A percentile compares a stretch with the other conserved stretches of the same genome.
Conservation (phyloP, 2,797 vertebrate genomes). For the Centropyge bicolor region DNA sequence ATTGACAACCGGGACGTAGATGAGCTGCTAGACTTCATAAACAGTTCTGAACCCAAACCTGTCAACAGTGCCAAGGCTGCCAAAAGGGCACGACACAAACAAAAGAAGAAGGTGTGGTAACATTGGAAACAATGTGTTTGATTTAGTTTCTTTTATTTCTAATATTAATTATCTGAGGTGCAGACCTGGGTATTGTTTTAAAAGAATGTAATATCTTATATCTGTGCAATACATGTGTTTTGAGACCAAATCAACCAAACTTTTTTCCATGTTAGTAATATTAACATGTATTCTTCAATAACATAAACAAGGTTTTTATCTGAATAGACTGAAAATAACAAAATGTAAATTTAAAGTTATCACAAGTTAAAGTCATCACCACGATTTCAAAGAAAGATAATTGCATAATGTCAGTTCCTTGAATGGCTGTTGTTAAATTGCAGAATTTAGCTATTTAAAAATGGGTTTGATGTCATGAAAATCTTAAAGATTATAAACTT, state of each 20-base stretch:
- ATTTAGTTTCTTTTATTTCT: background rate
- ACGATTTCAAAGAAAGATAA: background rate
- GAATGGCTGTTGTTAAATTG: background rate
- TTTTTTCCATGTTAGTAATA: background rate
- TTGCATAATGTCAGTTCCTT: background rate
- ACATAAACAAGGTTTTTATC: background rate
- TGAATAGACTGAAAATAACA: background rate
- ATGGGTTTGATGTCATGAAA: background rate
- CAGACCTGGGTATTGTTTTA: background rate
- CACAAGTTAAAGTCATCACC: too few relatives aligned
- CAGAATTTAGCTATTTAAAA: background rate
- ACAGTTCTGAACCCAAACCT: slow-evolving; percentile 95
- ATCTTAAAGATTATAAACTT: background rate
- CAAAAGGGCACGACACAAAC: slow-evolving; percentile 97
- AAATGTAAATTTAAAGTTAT: background rate
- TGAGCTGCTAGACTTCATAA: slow-evolving; percentile 97
- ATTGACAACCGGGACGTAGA: slow-evolving; percentile 96
- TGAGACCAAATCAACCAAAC: too few relatives aligned
- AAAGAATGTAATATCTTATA: background rate
- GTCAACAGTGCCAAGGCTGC: slow-evolving; percentile 98
- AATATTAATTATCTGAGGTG: background rate
- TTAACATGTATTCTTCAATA: background rate
- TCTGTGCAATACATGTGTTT: background rate
- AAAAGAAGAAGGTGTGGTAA: slow-evolving; percentile 93
- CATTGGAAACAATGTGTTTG: background rate